Conservation (phyloP, 1,140 invertebrate species). For the Physella acuta region DNA sequence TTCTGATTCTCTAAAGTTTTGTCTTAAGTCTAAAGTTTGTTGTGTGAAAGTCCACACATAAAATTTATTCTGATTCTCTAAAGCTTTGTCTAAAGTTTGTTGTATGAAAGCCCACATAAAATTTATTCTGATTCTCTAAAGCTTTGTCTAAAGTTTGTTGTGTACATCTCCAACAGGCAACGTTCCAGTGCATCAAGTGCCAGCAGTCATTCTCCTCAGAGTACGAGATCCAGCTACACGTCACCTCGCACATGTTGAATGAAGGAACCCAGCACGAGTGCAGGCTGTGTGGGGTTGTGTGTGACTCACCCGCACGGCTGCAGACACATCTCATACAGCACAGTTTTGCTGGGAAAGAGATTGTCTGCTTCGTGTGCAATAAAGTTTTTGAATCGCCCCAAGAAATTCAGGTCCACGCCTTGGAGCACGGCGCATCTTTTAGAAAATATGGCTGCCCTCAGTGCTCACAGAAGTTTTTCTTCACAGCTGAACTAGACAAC, state of each 20-base stretch:
- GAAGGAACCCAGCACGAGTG: constrained; percentile 70
- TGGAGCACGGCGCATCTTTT: constrained; percentile 76
- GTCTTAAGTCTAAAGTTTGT: no score
- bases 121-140: no score
- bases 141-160: no score
- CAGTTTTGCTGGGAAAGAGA: constrained; percentile 83
- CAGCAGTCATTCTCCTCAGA: constrained; percentile 71
- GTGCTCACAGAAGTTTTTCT: constrained; percentile 86
- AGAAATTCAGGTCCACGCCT: constrained; percentile 79
- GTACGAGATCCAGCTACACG: constrained; percentile 70
- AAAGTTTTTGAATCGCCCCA: constrained; percentile 79
- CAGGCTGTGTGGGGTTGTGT: constrained; percentile 71
- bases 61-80: no score
- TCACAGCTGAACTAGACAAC: constrained; percentile 86
- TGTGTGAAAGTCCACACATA: no score
- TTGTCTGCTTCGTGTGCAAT: constrained; percentile 86
- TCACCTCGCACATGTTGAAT: constrained; percentile 65
- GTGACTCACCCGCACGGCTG: constrained; percentile 75
- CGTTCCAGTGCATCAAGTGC: constrained; percentile 74
- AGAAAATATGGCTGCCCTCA: constrained; percentile 81
- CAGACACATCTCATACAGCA: constrained; percentile 92
- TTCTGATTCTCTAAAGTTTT: no score
- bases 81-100: no score
- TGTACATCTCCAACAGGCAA: constrained; percentile 37
- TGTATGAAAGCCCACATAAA: no score